phyloP scores from a whole-genome alignment of 2,797 vertebrate species.

The Balearica regulorum region DNA sequence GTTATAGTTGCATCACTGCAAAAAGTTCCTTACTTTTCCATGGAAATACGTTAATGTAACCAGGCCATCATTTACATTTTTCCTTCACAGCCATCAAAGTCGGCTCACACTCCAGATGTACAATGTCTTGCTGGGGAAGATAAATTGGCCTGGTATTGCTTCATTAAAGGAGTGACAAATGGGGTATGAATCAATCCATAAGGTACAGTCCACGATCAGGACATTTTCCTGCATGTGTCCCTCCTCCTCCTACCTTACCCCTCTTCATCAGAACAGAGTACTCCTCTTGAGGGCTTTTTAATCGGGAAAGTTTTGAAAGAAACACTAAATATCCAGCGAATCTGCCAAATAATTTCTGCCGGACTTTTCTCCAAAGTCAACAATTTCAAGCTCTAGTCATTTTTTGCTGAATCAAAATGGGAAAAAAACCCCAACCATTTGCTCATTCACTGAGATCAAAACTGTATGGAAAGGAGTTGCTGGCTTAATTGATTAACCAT shows the following conservation, averaged over 20 bases:
- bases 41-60: not conserved
- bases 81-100: not conserved
- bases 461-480: not conserved
- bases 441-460: not conserved
- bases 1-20: not conserved
- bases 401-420: not conserved
- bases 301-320: not conserved
- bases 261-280: not conserved
- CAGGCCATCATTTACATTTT: not conserved
- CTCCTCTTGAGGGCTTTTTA: not conserved
- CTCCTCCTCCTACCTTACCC: not conserved
- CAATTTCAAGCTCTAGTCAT: not conserved
- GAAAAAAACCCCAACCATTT: not conserved
- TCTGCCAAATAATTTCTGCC: not conserved
- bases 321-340: not conserved
- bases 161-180: not conserved
- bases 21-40: not conserved
- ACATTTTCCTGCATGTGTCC: not conserved
- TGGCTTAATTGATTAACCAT: not conserved
- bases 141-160: not conserved
- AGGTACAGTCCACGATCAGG: fast-evolving
- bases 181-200: not conserved
- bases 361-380: not conserved
- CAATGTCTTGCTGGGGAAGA: not conserved
- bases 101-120: not conserved